Percentiles rank a stretch among this genome's conserved stretches.
phyloP scores from a whole-genome alignment of 2,113 vertebrate genomes.

The Megaptera novaeangliae region DNA sequence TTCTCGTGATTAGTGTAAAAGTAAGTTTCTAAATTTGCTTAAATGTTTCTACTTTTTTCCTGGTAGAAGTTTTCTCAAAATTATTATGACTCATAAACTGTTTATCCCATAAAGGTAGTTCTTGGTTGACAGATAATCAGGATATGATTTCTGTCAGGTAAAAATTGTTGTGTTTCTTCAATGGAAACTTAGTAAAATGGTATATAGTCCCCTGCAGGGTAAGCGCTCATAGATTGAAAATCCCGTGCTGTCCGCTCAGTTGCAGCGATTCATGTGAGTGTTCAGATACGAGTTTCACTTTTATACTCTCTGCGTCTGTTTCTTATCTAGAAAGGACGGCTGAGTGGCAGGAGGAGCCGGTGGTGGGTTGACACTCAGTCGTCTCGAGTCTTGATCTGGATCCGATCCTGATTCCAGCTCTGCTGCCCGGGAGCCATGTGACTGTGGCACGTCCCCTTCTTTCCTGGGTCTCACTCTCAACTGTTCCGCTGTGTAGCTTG shows the following conservation, averaged over 20 bases:
- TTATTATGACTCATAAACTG: background rate
- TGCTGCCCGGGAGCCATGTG: too few relatives aligned
- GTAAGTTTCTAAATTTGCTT: background rate
- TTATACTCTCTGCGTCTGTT: background rate
- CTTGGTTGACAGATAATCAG: background rate
- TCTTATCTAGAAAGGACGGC: background rate
- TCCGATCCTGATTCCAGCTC: background rate
- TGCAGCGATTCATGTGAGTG: background rate
- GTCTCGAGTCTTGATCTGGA: background rate
- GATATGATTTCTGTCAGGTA: background rate
- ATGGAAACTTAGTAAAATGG: background rate
- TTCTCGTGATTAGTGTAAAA: background rate
- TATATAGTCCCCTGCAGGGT: background rate
- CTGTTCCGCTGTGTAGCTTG: background rate
- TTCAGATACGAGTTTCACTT: background rate
- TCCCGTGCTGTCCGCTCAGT: background rate
- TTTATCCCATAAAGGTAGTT: background rate
- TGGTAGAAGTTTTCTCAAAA: background rate
- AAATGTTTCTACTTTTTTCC: background rate
- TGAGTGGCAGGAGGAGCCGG: background rate
- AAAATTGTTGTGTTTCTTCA: constrained; percentile 1
- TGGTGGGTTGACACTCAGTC: background rate
- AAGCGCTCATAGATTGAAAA: background rate
- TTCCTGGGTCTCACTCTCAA: background rate
- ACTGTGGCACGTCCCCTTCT: fast-evolving